phyloP scores from a whole-genome alignment of 2,888 invertebrate species.

The Adelphocoris suturalis region DNA sequence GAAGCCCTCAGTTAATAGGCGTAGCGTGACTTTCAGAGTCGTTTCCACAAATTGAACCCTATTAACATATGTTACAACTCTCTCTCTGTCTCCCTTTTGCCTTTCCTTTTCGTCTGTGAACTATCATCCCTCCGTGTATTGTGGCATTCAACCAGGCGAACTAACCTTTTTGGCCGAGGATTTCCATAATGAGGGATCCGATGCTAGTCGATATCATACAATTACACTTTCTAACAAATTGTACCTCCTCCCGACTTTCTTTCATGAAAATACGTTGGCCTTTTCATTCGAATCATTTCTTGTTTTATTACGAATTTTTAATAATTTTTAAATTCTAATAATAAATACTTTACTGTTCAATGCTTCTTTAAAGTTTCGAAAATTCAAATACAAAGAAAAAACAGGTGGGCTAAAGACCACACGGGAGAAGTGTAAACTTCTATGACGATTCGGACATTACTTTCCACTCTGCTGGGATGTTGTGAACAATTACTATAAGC shows the following conservation, averaged over 20 bases:
- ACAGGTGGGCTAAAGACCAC: too few relatives aligned
- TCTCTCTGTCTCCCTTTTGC: neutral
- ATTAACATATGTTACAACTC: constrained; percentile 39
- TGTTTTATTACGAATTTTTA: too few relatives aligned
- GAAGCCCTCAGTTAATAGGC: constrained; percentile 61
- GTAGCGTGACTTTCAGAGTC: constrained; percentile 57
- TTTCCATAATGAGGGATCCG: constrained; percentile 26
- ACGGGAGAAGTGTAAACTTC: too few relatives aligned
- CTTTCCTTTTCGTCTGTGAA: neutral
- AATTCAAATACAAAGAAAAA: too few relatives aligned
- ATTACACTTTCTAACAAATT: neutral
- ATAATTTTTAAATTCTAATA: too few relatives aligned
- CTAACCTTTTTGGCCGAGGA: constrained; percentile 6
- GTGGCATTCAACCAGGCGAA: constrained; percentile 17
- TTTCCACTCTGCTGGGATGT: too few relatives aligned
- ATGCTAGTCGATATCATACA: neutral
- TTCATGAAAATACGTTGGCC: too few relatives aligned
- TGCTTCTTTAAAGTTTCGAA: too few relatives aligned
- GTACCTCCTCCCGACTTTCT: neutral
- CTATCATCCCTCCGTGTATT: constrained; percentile 5
- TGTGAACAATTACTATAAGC: too few relatives aligned
- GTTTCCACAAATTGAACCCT: constrained; percentile 42
- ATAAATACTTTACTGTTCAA: too few relatives aligned
- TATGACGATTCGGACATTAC: too few relatives aligned
- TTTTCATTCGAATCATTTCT: too few relatives aligned